These are phyloP conservation scores for Cantharis flavilabris DNA, from an alignment of 2,888 invertebrate species.

Conservation along the genomic window DNA sequence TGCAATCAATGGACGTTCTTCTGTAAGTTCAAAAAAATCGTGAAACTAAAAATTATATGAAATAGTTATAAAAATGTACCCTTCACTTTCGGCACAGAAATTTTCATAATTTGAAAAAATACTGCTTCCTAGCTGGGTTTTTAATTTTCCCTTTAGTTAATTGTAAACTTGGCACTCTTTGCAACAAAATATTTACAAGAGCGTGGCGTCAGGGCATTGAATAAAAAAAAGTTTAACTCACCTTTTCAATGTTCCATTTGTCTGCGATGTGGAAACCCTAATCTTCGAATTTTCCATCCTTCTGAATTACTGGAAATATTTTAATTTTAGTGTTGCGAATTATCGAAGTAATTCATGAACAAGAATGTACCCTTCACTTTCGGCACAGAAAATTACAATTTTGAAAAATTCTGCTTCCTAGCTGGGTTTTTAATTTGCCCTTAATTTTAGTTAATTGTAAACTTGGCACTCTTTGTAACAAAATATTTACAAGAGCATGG, in stretches of 20 bases:
- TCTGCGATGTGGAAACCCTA: conserved; percentile 60
- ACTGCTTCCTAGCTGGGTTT: conserved; percentile 51
- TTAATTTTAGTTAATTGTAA: background rate
- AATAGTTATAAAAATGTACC: conserved; percentile 42
- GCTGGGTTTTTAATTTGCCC: conserved; percentile 43
- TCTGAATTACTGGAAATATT: conserved; percentile 82
- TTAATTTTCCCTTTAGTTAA: conserved; percentile 35
- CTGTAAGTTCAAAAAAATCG: background rate
- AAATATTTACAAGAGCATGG: conserved; percentile 88
- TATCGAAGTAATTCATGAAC: background rate
- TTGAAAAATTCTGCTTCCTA: conserved; percentile 48
- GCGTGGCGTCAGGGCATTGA: conserved; percentile 99
- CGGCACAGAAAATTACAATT: conserved; percentile 47
- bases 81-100: conserved; percentile 51
- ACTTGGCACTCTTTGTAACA: background rate
- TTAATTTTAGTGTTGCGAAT: background rate
- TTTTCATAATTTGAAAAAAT: conserved; percentile 35
- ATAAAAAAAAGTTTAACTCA: conserved; percentile 99
- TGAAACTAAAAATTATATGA: background rate
- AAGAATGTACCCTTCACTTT: conserved; percentile 49
- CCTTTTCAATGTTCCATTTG: conserved; percentile 97
- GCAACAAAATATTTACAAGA: conserved; percentile 67
- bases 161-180: background rate
- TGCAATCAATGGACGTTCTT: background rate
- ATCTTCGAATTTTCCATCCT: conserved; percentile 77